phyloP scores from a whole-genome alignment of 1,140 invertebrate species.

The Chionoecetes opilio region DNA sequence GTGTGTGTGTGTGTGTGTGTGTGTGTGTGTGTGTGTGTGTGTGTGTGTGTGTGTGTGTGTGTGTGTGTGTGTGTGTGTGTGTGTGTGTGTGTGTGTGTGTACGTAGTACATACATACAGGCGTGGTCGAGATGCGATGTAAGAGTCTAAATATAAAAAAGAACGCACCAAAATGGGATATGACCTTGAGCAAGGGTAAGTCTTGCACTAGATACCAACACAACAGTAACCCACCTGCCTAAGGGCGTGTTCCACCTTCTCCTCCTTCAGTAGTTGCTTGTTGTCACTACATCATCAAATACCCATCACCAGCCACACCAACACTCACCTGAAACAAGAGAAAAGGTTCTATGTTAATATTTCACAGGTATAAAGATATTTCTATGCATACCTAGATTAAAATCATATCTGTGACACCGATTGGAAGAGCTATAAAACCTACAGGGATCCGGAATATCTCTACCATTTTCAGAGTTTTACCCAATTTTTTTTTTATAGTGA shows the following conservation, averaged over 20 bases:
- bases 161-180: not conserved
- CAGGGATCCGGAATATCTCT: not conserved
- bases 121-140: not conserved
- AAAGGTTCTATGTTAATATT: not conserved
- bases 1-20: slow-evolving; percentile 35
- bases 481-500: too few species aligned
- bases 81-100: slow-evolving; percentile 1
- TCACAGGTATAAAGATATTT: not conserved
- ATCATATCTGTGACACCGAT: not conserved
- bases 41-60: too few species aligned
- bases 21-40: slow-evolving; percentile 20
- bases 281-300: not conserved
- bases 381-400: not conserved
- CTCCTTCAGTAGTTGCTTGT: not conserved
- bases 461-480: not conserved
- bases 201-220: not conserved
- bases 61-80: slow-evolving; percentile 5
- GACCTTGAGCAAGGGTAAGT: not conserved
- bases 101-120: too few species aligned
- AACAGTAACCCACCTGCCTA: not conserved
- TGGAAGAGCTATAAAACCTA: not conserved
- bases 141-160: not conserved
- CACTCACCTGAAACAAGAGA: not conserved
- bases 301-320: not conserved
- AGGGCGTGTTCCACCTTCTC: not conserved